phyloP scores from a whole-genome alignment of 2,888 invertebrate genomes.

The Napeogenes inachia region DNA sequence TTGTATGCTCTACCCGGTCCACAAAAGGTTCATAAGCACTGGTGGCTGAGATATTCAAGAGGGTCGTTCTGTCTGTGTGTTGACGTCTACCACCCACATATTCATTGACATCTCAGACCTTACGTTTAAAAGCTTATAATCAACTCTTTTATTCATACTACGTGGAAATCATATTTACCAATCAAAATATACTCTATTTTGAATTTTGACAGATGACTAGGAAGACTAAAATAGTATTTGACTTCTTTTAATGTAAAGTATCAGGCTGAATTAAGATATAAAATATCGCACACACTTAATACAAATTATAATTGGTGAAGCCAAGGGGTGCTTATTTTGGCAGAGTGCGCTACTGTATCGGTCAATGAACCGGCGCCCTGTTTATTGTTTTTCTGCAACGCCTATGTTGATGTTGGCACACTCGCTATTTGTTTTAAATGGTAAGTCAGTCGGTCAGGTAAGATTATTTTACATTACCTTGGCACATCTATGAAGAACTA shows the following conservation, averaged over 20 bases:
- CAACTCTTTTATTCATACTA: constrained; percentile 4
- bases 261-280: not conserved
- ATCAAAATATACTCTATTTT: not conserved
- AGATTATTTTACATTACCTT: constrained; percentile 14
- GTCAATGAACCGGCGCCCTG: constrained; percentile 60
- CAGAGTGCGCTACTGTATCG: constrained; percentile 54
- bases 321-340: constrained; percentile 70
- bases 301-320: constrained; percentile 34
- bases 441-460: constrained; percentile 44
- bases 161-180: not conserved
- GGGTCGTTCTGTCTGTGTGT: constrained; percentile 40
- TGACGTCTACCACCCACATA: constrained; percentile 46
- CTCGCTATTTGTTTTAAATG: constrained; percentile 70
- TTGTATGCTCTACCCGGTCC: constrained; percentile 36
- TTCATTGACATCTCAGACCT: constrained; percentile 6
- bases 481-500: not conserved
- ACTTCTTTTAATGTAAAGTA: not conserved
- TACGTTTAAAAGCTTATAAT: constrained; percentile 6
- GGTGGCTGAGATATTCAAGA: constrained; percentile 42
- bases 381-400: constrained; percentile 72
- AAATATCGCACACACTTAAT: not conserved
- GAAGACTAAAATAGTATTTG: too few relatives aligned
- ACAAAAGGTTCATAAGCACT: constrained; percentile 41
- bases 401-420: constrained; percentile 71
- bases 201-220: not conserved